phyloP scores from a whole-genome alignment of 2,113 vertebrate genomes.

The Planiliza haematocheilus region DNA sequence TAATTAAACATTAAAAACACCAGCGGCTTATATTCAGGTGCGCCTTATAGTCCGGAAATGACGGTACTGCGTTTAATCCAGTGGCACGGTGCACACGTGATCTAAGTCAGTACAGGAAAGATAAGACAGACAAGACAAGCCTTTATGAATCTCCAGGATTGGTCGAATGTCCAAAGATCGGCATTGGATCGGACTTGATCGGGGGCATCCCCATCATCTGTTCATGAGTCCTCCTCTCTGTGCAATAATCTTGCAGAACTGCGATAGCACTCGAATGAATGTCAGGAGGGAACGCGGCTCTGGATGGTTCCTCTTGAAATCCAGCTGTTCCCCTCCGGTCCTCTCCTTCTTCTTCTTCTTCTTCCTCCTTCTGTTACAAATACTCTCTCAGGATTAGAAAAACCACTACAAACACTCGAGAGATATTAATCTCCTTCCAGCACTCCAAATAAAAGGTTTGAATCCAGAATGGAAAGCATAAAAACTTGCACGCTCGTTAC shows the following conservation, averaged over 20 bases:
- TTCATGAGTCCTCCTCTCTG: conserved; percentile 58
- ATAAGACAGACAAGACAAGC: too few species aligned
- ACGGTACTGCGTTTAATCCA: too few species aligned
- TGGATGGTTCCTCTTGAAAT: conserved; percentile 72
- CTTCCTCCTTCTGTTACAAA: conserved; percentile 62
- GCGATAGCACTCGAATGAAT: conserved; percentile 53
- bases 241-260: conserved; percentile 51
- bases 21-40: too few species aligned
- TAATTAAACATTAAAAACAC: too few species aligned
- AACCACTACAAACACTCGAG: conserved; percentile 70
- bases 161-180: too few species aligned
- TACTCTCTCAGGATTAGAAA: conserved; percentile 58
- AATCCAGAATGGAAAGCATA: conserved; percentile 29
- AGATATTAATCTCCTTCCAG: conserved; percentile 66
- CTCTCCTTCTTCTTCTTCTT: conserved; percentile 6
- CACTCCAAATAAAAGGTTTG: conserved; percentile 44
- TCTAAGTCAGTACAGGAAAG: too few species aligned
- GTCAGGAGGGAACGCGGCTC: conserved; percentile 51
- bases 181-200: too few species aligned
- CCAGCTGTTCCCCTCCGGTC: conserved; percentile 67
- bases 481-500: conserved; percentile 14
- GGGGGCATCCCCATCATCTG: background rate
- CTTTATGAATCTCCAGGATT: too few species aligned
- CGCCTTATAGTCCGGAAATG: too few species aligned
- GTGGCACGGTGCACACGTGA: too few species aligned